Percentiles rank a stretch among this genome's conserved stretches.
These are phyloP conservation scores for Micrasema minimum DNA, from an alignment of 1,140 invertebrate genomes.

Conservation along the genomic window DNA sequence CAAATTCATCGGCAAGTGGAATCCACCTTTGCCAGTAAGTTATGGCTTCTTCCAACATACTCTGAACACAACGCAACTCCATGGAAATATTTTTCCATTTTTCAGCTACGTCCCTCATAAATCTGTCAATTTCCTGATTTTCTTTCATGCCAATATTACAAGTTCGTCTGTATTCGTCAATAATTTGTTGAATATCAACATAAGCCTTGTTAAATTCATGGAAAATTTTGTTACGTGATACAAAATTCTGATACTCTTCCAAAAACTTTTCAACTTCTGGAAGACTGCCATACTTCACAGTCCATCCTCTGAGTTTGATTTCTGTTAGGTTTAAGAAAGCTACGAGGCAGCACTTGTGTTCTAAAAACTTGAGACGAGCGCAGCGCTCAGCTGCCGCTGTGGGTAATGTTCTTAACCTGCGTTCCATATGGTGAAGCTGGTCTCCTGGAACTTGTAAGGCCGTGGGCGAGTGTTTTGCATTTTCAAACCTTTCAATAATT, in stretches of 20 bases:
- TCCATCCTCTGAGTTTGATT: constrained; percentile 89
- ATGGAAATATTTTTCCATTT: constrained; percentile 91
- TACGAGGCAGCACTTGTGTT: constrained; percentile 92
- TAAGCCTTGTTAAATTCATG: constrained; percentile 94
- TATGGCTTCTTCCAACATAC: constrained; percentile 88
- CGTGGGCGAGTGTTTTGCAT: constrained; percentile 70
- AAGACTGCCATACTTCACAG: constrained; percentile 86
- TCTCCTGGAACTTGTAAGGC: constrained; percentile 76
- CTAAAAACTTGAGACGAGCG: constrained; percentile 86
- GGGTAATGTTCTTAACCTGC: constrained; percentile 77
- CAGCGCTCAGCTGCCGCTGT: constrained; percentile 79
- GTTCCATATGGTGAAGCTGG: constrained; percentile 83
- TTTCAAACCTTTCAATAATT: constrained; percentile 80
- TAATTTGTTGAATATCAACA: constrained; percentile 89
- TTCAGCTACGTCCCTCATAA: constrained; percentile 86
- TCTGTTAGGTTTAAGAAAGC: constrained; percentile 91
- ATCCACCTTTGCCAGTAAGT: constrained; percentile 90
- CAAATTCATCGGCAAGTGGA: constrained; percentile 76
- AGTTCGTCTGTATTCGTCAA: constrained; percentile 90
- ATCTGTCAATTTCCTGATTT: constrained; percentile 80
- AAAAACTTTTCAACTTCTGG: constrained; percentile 85
- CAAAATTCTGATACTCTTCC: constrained; percentile 91
- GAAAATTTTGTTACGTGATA: constrained; percentile 91
- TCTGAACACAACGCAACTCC: constrained; percentile 89
- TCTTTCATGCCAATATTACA: constrained; percentile 84